Percentiles rank a stretch among this genome's conserved stretches.
These are phyloP conservation scores for Lineus longissimus DNA, from an alignment of 1,140 invertebrate species.

Conservation along the genomic window DNA sequence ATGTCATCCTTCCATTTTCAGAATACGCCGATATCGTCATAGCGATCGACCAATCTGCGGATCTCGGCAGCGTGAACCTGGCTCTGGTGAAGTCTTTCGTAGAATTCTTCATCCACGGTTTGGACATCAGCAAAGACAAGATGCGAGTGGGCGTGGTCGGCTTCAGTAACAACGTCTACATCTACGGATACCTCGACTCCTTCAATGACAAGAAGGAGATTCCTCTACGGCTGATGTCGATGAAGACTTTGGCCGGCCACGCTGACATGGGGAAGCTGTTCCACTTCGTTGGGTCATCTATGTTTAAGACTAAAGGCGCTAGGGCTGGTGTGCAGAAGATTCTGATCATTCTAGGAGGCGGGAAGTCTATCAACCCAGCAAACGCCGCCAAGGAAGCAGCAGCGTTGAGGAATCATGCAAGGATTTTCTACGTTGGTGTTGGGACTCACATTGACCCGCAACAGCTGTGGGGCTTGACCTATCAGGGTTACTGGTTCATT, in stretches of 20 bases:
- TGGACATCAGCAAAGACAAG: neutral
- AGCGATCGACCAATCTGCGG: neutral
- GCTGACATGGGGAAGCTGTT: no score
- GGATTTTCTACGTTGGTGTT: neutral
- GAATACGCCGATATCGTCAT: neutral
- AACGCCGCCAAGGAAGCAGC: neutral
- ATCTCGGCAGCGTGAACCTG: neutral
- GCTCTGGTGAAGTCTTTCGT: neutral
- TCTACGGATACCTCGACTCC: neutral
- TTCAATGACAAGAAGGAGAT: neutral
- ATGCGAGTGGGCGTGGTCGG: neutral
- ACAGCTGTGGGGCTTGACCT: neutral
- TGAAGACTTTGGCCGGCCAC: no score
- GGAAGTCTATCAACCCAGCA: neutral
- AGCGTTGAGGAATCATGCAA: neutral
- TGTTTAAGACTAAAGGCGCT: no score
- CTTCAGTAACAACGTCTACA: neutral
- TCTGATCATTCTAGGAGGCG: neutral
- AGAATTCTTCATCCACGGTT: neutral
- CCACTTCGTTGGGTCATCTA: no score
- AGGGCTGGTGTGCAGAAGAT: neutral
- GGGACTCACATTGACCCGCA: neutral
- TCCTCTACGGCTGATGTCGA: no score
- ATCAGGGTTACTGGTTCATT: conserved; percentile 4
- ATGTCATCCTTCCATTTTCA: neutral